Base-by-base conservation (phyloP, 2,888 invertebrate genomes). In the Hedychridium roseum region DNA sequence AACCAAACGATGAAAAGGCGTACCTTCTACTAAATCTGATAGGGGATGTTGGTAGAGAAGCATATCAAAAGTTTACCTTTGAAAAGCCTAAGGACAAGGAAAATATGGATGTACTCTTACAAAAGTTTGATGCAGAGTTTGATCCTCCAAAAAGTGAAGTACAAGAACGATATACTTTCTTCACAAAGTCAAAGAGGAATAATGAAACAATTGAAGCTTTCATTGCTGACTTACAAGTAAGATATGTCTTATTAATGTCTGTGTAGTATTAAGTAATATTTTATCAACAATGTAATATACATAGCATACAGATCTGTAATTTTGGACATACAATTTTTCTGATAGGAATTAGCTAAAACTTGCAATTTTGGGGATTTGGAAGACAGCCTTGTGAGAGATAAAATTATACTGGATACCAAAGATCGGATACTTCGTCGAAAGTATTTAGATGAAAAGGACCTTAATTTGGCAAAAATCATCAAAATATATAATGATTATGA, bases 381-480 rank as follows among this genome's bases (percentile, higher is more conserved):
- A 4, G 42, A 66, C 0, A 59, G 52, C 42, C 43, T 68, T 4
- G 43, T 69, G 26, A 44, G 64, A 17, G 69, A 68, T n/a, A 60
- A 54, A 47, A 18, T 67, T 12, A 42, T 68, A 40, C 16, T 38
- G n/a, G 42, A 45, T n/a, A 26, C 48, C 1, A 26, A 47, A 4
- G 54, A 65, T 21, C 18, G 35, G 32, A 14, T 14, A 17, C 35
- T 65, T 1, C 39, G 35, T 1, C 26, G 9, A 23, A 50, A 42
- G 4, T 12, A 50, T 6, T 35, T 62, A 3, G 36, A 41, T 6
- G 11, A 2, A 36, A n/a, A 50, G n/a, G n/a, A 50, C 21, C 50
- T 64, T 20, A 14, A 54, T 34, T 27, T 54, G 1, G 1, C 2
- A 3, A 44, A 20, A 17, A n/a, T 64, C 12, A 2, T 41, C 14